Evolutionary conservation across 2,113 vertebrate species (phyloP).

Genomic region (Neotoma lepida): DNA sequence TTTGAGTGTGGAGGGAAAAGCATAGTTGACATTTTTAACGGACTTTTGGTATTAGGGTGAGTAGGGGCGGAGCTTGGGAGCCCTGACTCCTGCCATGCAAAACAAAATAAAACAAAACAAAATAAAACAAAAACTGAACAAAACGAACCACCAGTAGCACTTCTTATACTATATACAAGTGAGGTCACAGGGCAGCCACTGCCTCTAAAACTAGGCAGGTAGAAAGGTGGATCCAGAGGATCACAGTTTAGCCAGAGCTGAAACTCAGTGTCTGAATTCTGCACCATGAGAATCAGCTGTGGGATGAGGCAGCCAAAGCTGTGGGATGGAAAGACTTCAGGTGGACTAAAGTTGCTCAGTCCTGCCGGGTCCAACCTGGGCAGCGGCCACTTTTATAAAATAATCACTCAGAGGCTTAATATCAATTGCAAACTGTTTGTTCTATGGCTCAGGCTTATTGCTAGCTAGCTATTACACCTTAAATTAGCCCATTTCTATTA

Average conservation of each 20-base stretch:
- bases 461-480: too few relatives aligned
- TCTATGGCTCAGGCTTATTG: too few relatives aligned
- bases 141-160: background rate
- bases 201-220: background rate
- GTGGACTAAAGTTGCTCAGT: too few relatives aligned
- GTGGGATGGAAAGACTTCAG: background rate
- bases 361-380: too few relatives aligned
- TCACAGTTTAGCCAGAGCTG: background rate
- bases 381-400: too few relatives aligned
- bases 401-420: too few relatives aligned
- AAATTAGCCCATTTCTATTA: too few relatives aligned
- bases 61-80: too few relatives aligned
- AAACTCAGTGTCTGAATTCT: background rate
- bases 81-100: background rate
- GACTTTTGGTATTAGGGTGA: background rate
- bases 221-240: background rate
- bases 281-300: accelerated
- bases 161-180: background rate
- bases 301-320: accelerated
- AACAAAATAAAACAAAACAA: too few relatives aligned
- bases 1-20: background rate
- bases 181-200: background rate
- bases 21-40: background rate
- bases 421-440: too few relatives aligned
- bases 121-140: background rate